Evolutionary conservation across 2,797 vertebrate species (phyloP), one percentile per base, ranked within the genome.

Genomic region (Mus minutoides): DNA sequence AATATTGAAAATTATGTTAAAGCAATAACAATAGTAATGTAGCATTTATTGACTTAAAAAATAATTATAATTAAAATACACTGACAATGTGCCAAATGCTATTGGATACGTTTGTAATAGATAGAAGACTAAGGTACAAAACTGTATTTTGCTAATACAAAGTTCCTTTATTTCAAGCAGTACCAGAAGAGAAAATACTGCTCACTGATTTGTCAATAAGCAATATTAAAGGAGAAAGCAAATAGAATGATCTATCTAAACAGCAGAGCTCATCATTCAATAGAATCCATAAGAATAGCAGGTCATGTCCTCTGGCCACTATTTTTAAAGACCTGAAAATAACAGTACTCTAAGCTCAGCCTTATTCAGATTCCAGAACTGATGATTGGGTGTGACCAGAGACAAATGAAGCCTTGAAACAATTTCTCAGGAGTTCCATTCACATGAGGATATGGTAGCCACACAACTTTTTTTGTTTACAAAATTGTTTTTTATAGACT

Each of bases 301-400:
- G 29, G 34, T 94, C 85, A 90, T 64, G 84, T 75, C 22, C 89
- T 13, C 6, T 12, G 80, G 64, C 2, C 10, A 64, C 92, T 91
- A 77, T 88, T 94, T 97, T 94, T 95, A 90, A 91, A 97, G 95
- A 91, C 67, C 34, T 17, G 92, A 56, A 92, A 80, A 43, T 79
- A 60, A 52, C 77, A 95, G 52, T 60, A 96, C 54, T 43, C 37
- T 75, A 96, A 76, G 4, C 83, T 92, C 78, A 67, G 80, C 46
- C 60, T 96, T 97, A 94, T 76, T 92, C 69, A 96, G 92, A 96
- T 84, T 95, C 89, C 79, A 31, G 89, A 52, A 76, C 54, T 83
- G 43, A 88, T 96, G 82, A 73, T 83, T 97, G 26, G 54, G 56
- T 92, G 31, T 82, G 22, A 31, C n/a, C 40, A 64, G 90, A 96